Evolutionary conservation across 2,113 vertebrate genomes (phyloP).

Genomic region (Marcusenius ussheri): DNA sequence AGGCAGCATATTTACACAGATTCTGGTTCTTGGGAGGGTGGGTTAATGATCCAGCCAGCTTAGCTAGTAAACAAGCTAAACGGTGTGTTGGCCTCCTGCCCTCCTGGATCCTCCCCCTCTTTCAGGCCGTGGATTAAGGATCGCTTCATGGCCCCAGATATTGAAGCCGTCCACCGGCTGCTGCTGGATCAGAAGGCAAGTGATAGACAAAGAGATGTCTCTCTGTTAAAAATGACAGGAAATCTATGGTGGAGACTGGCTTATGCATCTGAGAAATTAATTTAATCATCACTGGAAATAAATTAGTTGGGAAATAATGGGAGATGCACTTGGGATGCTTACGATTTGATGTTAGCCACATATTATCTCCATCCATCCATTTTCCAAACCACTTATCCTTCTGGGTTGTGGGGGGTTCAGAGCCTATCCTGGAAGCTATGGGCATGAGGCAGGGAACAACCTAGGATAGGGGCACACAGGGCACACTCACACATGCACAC

Average conservation of each 20-base stretch:
- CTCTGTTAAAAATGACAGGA: neutral
- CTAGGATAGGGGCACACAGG: too few species aligned
- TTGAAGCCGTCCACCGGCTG: conserved; percentile 80
- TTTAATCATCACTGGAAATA: neutral
- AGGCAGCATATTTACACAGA: conserved; percentile 35
- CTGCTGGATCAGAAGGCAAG: conserved; percentile 84
- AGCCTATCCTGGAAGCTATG: too few species aligned
- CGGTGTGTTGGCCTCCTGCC: neutral
- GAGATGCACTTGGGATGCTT: neutral
- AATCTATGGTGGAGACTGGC: neutral
- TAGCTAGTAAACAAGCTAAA: conserved; percentile 30
- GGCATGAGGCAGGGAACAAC: too few species aligned
- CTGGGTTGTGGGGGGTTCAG: too few species aligned
- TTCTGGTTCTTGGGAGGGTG: conserved; percentile 12
- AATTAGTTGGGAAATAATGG: neutral
- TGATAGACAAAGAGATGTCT: neutral
- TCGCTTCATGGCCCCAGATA: conserved; percentile 95
- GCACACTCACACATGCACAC: too few species aligned
- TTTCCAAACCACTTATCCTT: too few species aligned
- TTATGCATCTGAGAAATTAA: neutral
- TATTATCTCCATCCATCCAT: neutral
- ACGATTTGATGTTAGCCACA: neutral
- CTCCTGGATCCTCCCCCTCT: neutral
- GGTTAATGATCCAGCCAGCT: conserved; percentile 37
- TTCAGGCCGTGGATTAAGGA: conserved; percentile 94